These are phyloP conservation scores for Aythya baeri DNA, from an alignment of 2,113 vertebrate species.

Conservation along the genomic window DNA sequence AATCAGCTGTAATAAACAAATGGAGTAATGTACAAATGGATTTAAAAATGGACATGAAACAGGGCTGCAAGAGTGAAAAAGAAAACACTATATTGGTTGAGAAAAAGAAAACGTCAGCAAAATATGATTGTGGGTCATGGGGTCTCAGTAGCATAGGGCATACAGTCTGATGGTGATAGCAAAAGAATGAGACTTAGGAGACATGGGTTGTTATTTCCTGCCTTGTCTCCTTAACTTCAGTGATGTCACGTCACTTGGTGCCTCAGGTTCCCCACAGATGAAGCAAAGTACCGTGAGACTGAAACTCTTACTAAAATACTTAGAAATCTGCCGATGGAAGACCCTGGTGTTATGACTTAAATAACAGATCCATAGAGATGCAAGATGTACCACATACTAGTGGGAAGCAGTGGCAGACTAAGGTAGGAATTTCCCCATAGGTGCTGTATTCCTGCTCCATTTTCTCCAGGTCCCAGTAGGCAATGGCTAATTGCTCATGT, in stretches of 20 bases:
- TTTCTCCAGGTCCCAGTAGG: neutral
- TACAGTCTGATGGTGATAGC: neutral
- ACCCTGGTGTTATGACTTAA: neutral
- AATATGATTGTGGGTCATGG: neutral
- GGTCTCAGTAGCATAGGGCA: neutral
- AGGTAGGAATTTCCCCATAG: neutral
- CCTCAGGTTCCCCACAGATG: neutral
- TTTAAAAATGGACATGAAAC: neutral
- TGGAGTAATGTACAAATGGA: neutral
- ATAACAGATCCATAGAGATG: neutral
- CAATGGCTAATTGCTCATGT: no score
- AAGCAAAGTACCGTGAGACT: neutral
- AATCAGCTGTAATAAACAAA: neutral
- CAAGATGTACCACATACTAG: rapidly evolving
- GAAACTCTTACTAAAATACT: neutral
- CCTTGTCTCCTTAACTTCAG: neutral
- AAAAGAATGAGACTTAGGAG: neutral
- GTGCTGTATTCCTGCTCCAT: neutral
- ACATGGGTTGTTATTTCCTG: neutral
- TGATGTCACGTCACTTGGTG: neutral
- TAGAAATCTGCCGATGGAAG: neutral
- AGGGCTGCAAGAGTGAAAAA: neutral
- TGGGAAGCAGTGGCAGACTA: neutral
- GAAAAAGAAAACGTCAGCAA: neutral
- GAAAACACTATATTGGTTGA: neutral